Conservation (phyloP, 2,797 vertebrate species). For the Notamacropus eugenii region DNA sequence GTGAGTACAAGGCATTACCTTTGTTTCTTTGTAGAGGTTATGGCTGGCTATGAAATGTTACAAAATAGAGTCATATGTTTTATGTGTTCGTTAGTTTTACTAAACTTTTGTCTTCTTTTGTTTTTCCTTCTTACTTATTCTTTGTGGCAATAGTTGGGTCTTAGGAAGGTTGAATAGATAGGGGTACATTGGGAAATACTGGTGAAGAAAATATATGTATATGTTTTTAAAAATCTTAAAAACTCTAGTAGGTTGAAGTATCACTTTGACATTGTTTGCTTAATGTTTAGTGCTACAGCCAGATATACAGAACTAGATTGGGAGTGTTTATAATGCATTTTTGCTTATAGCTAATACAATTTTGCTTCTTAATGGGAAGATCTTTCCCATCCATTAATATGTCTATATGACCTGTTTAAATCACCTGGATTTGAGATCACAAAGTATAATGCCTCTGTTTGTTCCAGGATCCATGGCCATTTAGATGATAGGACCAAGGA, state of each 20-base stretch:
- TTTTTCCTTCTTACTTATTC: background rate
- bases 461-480: too few species aligned
- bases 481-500: too few species aligned
- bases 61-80: background rate
- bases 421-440: too few species aligned
- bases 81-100: background rate
- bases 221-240: background rate
- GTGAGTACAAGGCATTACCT: background rate
- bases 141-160: background rate
- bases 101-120: background rate
- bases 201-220: background rate
- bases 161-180: background rate
- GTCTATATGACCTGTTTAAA: too few species aligned
- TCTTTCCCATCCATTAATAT: too few species aligned
- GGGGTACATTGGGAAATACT: background rate
- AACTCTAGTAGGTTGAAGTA: background rate
- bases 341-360: too few species aligned
- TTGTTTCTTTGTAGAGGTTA: background rate
- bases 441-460: too few species aligned
- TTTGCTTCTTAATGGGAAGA: too few species aligned
- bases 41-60: background rate
- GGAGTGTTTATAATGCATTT: too few species aligned
- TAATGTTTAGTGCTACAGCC: background rate
- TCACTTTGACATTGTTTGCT: background rate
- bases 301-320: background rate